phyloP scores from a whole-genome alignment of 2,797 vertebrate genomes.

The Strix occidentalis region DNA sequence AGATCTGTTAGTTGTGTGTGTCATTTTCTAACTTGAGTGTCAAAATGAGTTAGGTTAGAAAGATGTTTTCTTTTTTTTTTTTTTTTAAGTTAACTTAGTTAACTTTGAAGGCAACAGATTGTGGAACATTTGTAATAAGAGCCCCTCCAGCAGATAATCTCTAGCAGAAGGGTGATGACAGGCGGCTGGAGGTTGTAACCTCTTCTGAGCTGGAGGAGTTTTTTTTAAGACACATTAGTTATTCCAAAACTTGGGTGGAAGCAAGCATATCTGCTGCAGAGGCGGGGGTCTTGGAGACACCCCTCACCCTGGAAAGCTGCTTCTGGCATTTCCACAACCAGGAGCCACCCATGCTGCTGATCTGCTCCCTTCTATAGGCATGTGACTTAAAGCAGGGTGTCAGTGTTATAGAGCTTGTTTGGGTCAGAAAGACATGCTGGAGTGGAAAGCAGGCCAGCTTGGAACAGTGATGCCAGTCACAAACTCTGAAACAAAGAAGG shows the following conservation, averaged over 20 bases:
- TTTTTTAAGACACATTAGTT: background rate
- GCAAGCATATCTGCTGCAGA: background rate
- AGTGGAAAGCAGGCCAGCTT: background rate
- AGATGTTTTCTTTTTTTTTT: background rate
- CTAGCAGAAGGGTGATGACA: conserved; percentile 39
- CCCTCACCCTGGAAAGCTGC: background rate
- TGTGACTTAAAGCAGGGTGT: background rate
- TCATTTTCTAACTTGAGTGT: conserved; percentile 21
- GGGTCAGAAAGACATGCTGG: background rate
- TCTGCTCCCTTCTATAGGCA: background rate
- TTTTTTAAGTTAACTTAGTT: background rate
- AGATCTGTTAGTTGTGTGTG: background rate
- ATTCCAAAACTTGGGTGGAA: background rate
- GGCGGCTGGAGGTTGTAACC: conserved; percentile 45
- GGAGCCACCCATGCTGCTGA: background rate
- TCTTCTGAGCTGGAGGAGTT: background rate
- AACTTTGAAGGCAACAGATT: conserved; percentile 37
- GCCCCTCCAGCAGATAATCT: conserved; percentile 41
- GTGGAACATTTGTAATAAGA: conserved; percentile 42
- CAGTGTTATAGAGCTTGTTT: background rate
- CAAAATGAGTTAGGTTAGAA: conserved; percentile 33
- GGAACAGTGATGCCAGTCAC: background rate
- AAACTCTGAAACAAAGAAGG: background rate
- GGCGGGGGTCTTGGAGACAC: background rate
- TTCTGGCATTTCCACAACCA: background rate